These are phyloP conservation scores for Pygoscelis antarcticus DNA, from an alignment of 2,113 vertebrate species.

Conservation along the genomic window DNA sequence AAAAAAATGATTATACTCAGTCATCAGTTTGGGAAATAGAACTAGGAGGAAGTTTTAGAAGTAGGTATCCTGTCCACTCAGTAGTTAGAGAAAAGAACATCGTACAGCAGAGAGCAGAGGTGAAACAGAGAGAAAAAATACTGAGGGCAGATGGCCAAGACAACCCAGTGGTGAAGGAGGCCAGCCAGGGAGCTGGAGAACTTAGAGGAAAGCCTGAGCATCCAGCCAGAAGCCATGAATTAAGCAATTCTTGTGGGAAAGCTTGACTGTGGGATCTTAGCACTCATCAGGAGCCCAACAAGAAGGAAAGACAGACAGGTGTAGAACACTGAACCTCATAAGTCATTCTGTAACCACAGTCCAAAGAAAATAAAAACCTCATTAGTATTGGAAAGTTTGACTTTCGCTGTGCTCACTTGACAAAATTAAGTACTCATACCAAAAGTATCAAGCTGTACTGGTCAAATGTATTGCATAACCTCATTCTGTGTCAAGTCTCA, in stretches of 20 bases:
- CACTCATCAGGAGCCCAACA: neutral
- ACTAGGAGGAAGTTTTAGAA: neutral
- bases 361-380: constrained; percentile 47
- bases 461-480: constrained; percentile 33
- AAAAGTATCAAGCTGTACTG: constrained; percentile 12
- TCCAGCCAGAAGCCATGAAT: constrained; percentile 23
- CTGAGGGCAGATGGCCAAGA: neutral
- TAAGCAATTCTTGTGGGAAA: constrained; percentile 34
- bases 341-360: neutral
- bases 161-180: neutral
- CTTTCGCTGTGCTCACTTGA: neutral
- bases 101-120: neutral
- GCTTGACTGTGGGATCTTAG: neutral
- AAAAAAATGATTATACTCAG: neutral
- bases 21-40: neutral
- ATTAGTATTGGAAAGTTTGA: constrained; percentile 45
- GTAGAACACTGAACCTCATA: constrained; percentile 12
- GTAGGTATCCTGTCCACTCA: neutral
- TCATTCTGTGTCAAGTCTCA: neutral
- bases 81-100: neutral
- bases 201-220: neutral
- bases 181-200: neutral
- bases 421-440: constrained; percentile 4
- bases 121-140: neutral
- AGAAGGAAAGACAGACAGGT: constrained; percentile 41